phyloP scores from a whole-genome alignment of 1,140 invertebrate species.

The Penaeus chinensis region DNA sequence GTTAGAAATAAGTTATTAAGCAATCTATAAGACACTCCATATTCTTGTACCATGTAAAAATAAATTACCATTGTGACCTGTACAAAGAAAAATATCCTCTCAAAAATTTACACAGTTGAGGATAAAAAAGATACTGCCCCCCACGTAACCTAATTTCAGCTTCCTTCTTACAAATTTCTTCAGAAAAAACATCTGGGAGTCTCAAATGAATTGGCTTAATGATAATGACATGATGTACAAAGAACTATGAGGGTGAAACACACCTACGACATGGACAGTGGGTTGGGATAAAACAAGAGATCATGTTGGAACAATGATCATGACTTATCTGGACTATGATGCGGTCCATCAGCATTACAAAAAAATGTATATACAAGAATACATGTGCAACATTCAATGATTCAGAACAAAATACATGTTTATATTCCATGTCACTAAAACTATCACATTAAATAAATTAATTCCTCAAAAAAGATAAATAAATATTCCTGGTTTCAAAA shows the following conservation, averaged over 20 bases:
- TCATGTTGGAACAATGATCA: slow-evolving; percentile 1
- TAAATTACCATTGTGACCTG: slow-evolving; percentile 9
- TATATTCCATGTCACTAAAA: slow-evolving; percentile 18
- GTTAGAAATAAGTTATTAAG: neutral
- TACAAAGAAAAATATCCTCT: neutral
- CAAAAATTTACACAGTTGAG: no score
- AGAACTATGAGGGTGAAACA: slow-evolving; percentile 53
- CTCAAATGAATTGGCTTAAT: slow-evolving; percentile 35
- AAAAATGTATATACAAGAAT: slow-evolving; percentile 27
- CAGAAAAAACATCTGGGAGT: neutral
- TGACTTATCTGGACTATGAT: neutral
- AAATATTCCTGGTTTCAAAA: slow-evolving; percentile 7
- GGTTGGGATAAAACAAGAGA: neutral
- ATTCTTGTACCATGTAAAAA: neutral
- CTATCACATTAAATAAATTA: slow-evolving; percentile 39
- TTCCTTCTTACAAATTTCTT: no score
- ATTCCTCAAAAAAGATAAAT: slow-evolving; percentile 36
- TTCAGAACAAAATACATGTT: slow-evolving; percentile 13
- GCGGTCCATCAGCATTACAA: neutral
- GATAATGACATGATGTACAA: slow-evolving; percentile 49
- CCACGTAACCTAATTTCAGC: no score
- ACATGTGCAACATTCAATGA: slow-evolving; percentile 43
- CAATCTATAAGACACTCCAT: slow-evolving; percentile 1
- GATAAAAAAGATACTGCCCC: no score
- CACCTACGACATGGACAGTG: slow-evolving; percentile 22